These are phyloP conservation scores for Cecropterus lyciades DNA, from an alignment of 1,140 invertebrate species.

Conservation along the genomic window DNA sequence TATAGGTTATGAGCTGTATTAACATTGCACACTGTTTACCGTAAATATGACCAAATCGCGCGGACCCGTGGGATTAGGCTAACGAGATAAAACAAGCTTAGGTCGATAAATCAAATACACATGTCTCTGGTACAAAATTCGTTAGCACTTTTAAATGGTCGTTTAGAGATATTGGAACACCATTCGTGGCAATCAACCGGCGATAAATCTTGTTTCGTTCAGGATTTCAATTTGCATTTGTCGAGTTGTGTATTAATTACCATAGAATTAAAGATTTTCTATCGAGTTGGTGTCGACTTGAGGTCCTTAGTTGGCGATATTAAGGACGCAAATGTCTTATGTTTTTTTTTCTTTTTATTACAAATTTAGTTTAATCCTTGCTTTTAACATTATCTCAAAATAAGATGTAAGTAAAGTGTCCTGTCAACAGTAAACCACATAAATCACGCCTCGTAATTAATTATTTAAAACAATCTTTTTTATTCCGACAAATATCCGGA, in stretches of 20 bases:
- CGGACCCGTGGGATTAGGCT: too few species aligned
- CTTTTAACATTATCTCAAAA: too few species aligned
- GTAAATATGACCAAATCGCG: too few species aligned
- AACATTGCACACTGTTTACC: too few species aligned
- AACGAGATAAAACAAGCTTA: background rate
- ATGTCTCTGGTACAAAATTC: background rate
- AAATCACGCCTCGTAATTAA: too few species aligned
- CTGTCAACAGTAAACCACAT: too few species aligned
- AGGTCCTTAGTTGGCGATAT: background rate
- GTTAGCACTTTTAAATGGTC: constrained; percentile 10
- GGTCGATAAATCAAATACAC: background rate
- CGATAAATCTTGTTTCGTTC: constrained; percentile 29
- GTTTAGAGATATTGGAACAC: constrained; percentile 11
- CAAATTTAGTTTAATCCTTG: too few species aligned
- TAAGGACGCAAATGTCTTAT: background rate
- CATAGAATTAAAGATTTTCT: constrained; percentile 24
- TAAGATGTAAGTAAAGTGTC: too few species aligned
- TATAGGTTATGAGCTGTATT: too few species aligned
- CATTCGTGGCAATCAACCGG: constrained; percentile 1
- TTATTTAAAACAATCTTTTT: too few species aligned
- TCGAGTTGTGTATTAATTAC: constrained; percentile 28
- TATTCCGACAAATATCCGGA: too few species aligned
- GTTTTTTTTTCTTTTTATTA: constrained; percentile 4
- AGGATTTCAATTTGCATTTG: constrained; percentile 33
- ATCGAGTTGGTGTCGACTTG: constrained; percentile 11